Percentiles rank a stretch among this genome's conserved stretches.
phyloP scores from a whole-genome alignment of 2,797 vertebrate species.

The Pseudochromis fuscus region DNA sequence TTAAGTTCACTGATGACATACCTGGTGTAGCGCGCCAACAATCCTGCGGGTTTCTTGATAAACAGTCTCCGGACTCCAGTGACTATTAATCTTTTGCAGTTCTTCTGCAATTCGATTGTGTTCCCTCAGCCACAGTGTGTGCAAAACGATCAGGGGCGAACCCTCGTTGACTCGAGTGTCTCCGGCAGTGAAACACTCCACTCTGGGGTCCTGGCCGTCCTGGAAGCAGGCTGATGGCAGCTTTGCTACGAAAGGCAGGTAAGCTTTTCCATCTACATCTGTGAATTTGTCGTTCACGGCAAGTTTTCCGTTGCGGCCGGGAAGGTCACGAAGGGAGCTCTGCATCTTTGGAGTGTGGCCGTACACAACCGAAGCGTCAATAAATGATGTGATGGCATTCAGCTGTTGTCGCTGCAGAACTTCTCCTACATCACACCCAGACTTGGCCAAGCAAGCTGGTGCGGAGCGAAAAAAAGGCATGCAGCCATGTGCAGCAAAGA shows the following conservation, averaged over 20 bases:
- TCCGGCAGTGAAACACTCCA: conserved; percentile 93
- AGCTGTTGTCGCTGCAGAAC: conserved; percentile 89
- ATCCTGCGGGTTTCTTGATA: conserved; percentile 96
- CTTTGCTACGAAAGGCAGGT: conserved; percentile 85
- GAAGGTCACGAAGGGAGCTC: conserved; percentile 86
- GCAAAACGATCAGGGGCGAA: conserved; percentile 86
- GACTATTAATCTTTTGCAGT: conserved; percentile 85
- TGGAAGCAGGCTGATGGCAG: conserved; percentile 85
- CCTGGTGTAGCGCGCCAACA: conserved; percentile 95
- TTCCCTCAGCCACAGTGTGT: conserved; percentile 93
- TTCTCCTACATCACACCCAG: conserved; percentile 39
- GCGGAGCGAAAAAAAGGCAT: conserved; percentile 92
- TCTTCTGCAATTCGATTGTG: conserved; percentile 91
- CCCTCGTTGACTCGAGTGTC: conserved; percentile 92
- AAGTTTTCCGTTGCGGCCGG: conserved; percentile 87
- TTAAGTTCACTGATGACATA: conserved; percentile 58
- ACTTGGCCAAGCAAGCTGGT: conserved; percentile 79
- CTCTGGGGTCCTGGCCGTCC: conserved; percentile 74
- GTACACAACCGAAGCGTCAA: conserved; percentile 94
- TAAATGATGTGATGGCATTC: conserved; percentile 91
- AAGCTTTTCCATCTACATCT: conserved; percentile 82
- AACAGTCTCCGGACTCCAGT: conserved; percentile 88
- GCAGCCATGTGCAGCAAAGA: conserved; percentile 74
- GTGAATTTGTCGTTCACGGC: conserved; percentile 80
- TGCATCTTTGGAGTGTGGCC: conserved; percentile 82